These are phyloP conservation scores for Trinectes maculatus DNA, from an alignment of 2,113 vertebrate species.

Conservation along the genomic window DNA sequence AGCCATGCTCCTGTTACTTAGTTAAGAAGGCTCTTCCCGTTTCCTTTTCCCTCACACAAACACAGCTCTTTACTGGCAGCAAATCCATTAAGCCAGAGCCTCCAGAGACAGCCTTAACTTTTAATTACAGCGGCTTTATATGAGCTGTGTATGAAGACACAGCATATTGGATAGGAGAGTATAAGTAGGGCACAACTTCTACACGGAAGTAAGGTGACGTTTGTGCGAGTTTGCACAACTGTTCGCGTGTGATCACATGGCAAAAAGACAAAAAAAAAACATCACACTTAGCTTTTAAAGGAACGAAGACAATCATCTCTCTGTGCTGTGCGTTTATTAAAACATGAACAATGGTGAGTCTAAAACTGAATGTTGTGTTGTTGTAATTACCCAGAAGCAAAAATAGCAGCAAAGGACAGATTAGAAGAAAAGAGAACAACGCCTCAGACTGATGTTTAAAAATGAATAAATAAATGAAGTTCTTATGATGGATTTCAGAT, in stretches of 20 bases:
- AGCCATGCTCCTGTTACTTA: constrained; percentile 41
- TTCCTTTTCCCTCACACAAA: constrained; percentile 32
- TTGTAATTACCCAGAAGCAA: too few relatives aligned
- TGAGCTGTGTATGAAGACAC: constrained; percentile 43
- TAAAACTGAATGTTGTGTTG: too few relatives aligned
- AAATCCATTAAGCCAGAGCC: constrained; percentile 28
- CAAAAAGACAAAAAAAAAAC: too few relatives aligned
- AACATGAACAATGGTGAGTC: too few relatives aligned
- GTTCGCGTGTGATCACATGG: constrained; percentile 11
- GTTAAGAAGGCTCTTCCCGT: constrained; percentile 24
- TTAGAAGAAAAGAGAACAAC: too few relatives aligned
- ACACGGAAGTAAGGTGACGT: constrained; percentile 17
- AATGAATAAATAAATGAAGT: not conserved
- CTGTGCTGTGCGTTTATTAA: too few relatives aligned
- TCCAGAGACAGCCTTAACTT: constrained; percentile 44
- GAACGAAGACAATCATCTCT: too few relatives aligned
- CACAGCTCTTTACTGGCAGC: constrained; percentile 36
- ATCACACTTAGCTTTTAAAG: too few relatives aligned
- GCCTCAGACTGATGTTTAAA: too few relatives aligned
- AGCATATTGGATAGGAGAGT: constrained; percentile 37
- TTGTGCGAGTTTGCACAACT: constrained; percentile 35
- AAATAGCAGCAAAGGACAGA: too few relatives aligned
- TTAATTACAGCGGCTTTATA: constrained; percentile 57
- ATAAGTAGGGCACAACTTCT: constrained; percentile 49
- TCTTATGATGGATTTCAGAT: not conserved